Conservation (phyloP, 2,888 invertebrate genomes). For the Yponomeuta malinellus region DNA sequence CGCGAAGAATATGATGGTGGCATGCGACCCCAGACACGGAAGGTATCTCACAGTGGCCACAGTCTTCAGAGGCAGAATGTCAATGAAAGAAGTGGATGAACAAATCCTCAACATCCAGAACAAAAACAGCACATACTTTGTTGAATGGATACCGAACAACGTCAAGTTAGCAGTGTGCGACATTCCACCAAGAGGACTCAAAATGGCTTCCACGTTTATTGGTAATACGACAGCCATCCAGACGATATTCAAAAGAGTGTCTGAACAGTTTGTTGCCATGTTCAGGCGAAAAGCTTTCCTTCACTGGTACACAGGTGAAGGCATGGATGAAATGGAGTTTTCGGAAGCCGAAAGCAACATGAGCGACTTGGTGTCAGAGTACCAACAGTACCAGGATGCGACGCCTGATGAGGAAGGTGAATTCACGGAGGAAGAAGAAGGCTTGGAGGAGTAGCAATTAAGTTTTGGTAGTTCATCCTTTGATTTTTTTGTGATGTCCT, state of each 20-base stretch:
- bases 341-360: constrained; percentile 97
- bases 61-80: constrained; percentile 86
- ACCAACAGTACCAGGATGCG: constrained; percentile 95
- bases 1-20: constrained; percentile 87
- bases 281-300: constrained; percentile 97
- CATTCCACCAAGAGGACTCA: constrained; percentile 81
- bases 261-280: constrained; percentile 83
- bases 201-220: constrained; percentile 81
- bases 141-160: constrained; percentile 82
- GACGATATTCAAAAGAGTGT: constrained; percentile 43
- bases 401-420: constrained; percentile 83
- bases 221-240: constrained; percentile 75
- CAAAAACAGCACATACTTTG: constrained; percentile 76
- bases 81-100: constrained; percentile 86
- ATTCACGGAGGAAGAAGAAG: constrained; percentile 26
- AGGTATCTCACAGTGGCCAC: constrained; percentile 87
- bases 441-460: background rate
- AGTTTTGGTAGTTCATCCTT: constrained; percentile 1
- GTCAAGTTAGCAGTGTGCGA: constrained; percentile 82
- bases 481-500: constrained; percentile 12
- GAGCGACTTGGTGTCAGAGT: constrained; percentile 94
- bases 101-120: constrained; percentile 81
- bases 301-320: constrained; percentile 98
- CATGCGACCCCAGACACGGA: constrained; percentile 89
- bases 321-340: constrained; percentile 98